Evolutionary conservation across 2,888 invertebrate genomes (phyloP).

Genomic region (Muscina levida): DNA sequence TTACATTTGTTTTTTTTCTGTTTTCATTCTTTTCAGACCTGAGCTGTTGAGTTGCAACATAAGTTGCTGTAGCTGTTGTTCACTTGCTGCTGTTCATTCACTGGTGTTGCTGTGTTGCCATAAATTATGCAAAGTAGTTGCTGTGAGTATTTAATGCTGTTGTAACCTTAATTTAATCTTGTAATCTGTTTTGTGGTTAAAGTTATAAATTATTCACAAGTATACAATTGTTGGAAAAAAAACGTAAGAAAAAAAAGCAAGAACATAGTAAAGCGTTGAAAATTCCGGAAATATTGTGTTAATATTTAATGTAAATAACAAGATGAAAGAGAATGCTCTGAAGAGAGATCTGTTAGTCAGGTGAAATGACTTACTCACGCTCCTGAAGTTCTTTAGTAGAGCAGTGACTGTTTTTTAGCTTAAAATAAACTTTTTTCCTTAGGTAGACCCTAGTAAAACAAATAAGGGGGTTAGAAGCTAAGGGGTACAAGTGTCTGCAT

Average conservation of each 20-base stretch:
- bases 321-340: too few relatives aligned
- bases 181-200: conserved; percentile 77
- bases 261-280: not conserved
- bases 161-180: conserved; percentile 79
- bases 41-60: conserved; percentile 34
- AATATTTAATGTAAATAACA: not conserved
- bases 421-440: too few relatives aligned
- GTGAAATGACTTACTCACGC: too few relatives aligned
- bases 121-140: conserved; percentile 78
- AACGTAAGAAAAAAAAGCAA: not conserved
- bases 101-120: conserved; percentile 58
- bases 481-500: too few relatives aligned
- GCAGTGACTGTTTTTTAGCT: too few relatives aligned
- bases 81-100: conserved; percentile 29
- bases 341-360: too few relatives aligned
- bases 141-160: conserved; percentile 74
- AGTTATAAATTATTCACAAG: conserved; percentile 77
- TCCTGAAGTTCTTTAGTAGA: too few relatives aligned
- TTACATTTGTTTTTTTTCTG: conserved; percentile 24
- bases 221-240: conserved; percentile 49
- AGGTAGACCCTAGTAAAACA: too few relatives aligned
- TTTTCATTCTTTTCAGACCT: not conserved
- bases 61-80: conserved; percentile 31
- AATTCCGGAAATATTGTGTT: not conserved
- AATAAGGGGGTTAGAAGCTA: too few relatives aligned